These are phyloP conservation scores for Brevimyrus niger DNA, from an alignment of 2,113 vertebrate species.

Conservation along the genomic window DNA sequence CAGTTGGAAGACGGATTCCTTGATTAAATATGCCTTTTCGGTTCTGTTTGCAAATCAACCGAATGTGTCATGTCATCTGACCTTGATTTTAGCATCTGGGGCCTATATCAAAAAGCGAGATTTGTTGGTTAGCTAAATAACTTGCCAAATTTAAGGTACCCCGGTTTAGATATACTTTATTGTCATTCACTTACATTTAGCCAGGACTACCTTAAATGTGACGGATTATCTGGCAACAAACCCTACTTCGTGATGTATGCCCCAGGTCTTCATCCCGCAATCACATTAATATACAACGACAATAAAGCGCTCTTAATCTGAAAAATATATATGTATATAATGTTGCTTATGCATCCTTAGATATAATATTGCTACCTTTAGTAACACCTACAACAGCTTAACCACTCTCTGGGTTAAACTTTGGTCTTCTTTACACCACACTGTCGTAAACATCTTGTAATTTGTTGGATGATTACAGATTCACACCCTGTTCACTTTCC, in stretches of 20 bases:
- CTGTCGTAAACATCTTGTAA: not conserved
- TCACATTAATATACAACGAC: not conserved
- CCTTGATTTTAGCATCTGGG: not conserved
- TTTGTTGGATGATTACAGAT: not conserved
- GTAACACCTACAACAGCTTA: not conserved
- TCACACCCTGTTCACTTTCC: not conserved
- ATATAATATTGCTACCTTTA: not conserved
- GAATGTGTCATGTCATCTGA: not conserved
- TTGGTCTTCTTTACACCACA: not conserved
- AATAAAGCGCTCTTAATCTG: not conserved
- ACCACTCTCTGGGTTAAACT: not conserved
- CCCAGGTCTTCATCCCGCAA: not conserved
- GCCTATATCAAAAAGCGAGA: not conserved
- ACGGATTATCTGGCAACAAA: not conserved
- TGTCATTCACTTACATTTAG: not conserved
- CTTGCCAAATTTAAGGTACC: not conserved
- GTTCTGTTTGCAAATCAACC: not conserved
- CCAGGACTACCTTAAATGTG: not conserved
- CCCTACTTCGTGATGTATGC: not conserved
- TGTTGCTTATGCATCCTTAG: not conserved
- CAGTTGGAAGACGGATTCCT: not conserved
- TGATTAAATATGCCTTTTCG: not conserved
- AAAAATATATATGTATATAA: not conserved
- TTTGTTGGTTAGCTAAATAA: not conserved
- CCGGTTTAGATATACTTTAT: not conserved